A percentile compares a stretch with the other conserved stretches of the same genome.
Conservation (phyloP, 1,140 invertebrate species). For the Stegodyphus dumicola region DNA sequence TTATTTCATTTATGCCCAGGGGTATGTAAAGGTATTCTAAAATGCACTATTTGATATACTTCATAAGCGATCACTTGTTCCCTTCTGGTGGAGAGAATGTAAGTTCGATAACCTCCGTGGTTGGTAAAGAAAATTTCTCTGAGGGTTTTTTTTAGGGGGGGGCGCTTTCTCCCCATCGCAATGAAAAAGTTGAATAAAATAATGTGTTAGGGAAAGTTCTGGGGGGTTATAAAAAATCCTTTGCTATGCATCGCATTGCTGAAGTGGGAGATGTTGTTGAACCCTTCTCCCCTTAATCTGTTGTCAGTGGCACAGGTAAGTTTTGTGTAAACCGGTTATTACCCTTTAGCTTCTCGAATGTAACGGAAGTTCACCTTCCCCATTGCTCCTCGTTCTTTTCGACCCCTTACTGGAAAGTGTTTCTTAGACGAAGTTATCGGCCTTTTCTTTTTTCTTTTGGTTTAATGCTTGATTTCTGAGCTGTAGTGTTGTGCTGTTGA, state of each 20-base stretch:
- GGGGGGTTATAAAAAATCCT: slow-evolving; percentile 35
- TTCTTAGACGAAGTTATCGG: slow-evolving; percentile 15
- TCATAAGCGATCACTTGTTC: background rate
- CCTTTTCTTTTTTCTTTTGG: slow-evolving; percentile 13
- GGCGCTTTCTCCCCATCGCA: background rate
- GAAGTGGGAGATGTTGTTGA: slow-evolving; percentile 53
- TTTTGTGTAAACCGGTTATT: slow-evolving; percentile 54
- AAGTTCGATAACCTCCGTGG: slow-evolving; percentile 48
- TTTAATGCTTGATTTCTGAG: background rate
- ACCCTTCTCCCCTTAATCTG: slow-evolving; percentile 41
- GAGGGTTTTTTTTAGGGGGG: slow-evolving; percentile 6
- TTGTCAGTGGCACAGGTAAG: slow-evolving; percentile 47
- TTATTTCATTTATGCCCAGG: too few relatives aligned
- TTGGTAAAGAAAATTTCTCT: slow-evolving; percentile 10
- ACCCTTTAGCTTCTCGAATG: slow-evolving; percentile 28
- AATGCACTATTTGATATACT: too few relatives aligned
- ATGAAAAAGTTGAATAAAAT: slow-evolving; percentile 37
- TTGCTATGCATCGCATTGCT: slow-evolving; percentile 51
- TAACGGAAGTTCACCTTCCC: slow-evolving; percentile 48
- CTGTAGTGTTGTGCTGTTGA: too few relatives aligned
- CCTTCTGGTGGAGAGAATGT: background rate
- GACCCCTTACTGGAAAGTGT: slow-evolving; percentile 19
- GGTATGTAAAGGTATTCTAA: too few relatives aligned
- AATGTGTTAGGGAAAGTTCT: slow-evolving; percentile 10
- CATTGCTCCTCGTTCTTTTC: slow-evolving; percentile 18